Evolutionary conservation across 2,113 vertebrate genomes (phyloP), one percentile per base, ranked within the genome.

Genomic region (Lagopus leucura): DNA sequence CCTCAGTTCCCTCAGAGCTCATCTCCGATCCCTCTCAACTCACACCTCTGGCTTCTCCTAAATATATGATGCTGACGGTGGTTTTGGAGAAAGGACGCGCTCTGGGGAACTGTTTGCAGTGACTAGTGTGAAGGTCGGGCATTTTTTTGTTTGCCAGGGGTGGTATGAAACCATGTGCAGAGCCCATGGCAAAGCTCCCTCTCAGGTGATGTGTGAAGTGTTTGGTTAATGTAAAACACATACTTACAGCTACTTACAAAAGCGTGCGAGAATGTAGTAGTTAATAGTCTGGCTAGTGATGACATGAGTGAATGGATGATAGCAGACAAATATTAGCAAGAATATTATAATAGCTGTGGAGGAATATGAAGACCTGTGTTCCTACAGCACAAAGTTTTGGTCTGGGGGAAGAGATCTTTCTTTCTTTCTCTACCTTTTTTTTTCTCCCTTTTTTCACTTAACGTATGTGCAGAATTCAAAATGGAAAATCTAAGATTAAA

Each of bases 401-500:
- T 19, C 32, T 67, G 65, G 65, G 21, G 45, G 34, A 22, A 32
- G 64, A 42, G 42, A 17, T 64, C 28, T 40, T 28, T 28, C 10
- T 27, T 25, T 11, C 17, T 57, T 30, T 10, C 13, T 25, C 38
- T 17, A 14, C 43, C 40, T 40, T 40, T 40, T 40, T 40, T 40
- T 40, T 40, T 40, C 40, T 40, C 40, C 40, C 40, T 38, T 48
- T 47, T 11, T 11, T 7, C 48, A 27, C 55, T 64, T 18, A n/a
- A 48, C 22, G 72, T 21, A 60, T 65, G 61, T 25, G 13, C 19
- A 72, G 85, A 74, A 91, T 81, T 91, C 65, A 86, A 83, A 93
- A 54, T 88, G 86, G 87, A 96, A 96, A 94, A 78, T 61, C 42
- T 83, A 67, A 90, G 82, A 93, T 76, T 88, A 93, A 87, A 95